phyloP scores from a whole-genome alignment of 2,797 vertebrate genomes.

The Limosa lapponica region DNA sequence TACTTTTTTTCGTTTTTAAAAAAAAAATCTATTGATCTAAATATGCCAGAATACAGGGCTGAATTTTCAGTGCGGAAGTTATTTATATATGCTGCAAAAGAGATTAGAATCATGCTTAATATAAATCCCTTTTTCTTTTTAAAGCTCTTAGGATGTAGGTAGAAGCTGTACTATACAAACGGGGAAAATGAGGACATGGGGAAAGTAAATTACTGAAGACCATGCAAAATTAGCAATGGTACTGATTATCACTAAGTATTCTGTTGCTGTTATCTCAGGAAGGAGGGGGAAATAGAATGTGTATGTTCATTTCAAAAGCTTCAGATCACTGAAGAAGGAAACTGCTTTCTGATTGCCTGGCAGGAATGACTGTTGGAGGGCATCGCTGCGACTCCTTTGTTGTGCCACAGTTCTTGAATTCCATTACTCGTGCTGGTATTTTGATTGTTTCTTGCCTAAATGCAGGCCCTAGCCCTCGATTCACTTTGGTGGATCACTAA shows the following conservation, averaged over 20 bases:
- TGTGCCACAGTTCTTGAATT: neutral
- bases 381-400: fast-evolving
- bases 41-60: neutral
- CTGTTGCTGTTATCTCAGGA: neutral
- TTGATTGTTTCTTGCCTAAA: neutral
- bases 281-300: neutral
- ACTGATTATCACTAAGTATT: neutral
- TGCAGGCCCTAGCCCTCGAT: neutral
- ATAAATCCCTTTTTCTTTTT: conserved; percentile 36
- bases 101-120: conserved; percentile 27
- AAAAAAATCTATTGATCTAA: neutral
- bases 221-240: neutral
- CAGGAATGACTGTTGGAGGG: neutral
- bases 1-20: neutral
- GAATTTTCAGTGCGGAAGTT: neutral
- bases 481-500: neutral
- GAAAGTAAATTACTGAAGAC: neutral
- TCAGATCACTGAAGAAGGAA: neutral
- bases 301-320: neutral
- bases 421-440: neutral
- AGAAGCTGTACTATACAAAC: neutral
- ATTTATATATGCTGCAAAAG: conserved; percentile 5
- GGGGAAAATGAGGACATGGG: neutral
- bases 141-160: conserved; percentile 1
- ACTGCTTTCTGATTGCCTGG: neutral